Evolutionary conservation across 2,888 invertebrate genomes (phyloP).

Genomic region (Plebejus anna): DNA sequence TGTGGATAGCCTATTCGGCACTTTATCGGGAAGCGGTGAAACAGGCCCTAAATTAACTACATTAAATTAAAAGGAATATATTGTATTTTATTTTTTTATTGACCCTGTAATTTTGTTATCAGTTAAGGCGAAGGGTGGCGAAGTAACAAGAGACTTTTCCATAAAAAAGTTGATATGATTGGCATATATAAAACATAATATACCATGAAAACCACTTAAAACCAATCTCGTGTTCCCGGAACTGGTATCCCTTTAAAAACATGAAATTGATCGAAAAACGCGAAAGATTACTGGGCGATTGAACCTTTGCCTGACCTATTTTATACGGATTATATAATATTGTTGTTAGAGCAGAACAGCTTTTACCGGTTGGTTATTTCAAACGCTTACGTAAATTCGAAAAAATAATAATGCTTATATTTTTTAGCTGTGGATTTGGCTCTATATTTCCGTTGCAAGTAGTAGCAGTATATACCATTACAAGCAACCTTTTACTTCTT

Average conservation of each 20-base stretch:
- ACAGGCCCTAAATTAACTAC: not conserved
- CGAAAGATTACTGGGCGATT: not conserved
- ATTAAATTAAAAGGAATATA: not conserved
- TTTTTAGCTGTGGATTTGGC: not conserved
- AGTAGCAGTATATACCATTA: no score
- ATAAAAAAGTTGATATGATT: not conserved
- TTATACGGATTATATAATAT: not conserved
- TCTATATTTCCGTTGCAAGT: no score
- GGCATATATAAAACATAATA: not conserved
- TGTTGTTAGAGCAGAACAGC: not conserved
- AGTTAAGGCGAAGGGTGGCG: not conserved
- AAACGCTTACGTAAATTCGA: not conserved
- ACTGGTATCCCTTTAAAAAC: not conserved
- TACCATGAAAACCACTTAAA: not conserved
- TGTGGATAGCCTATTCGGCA: no score
- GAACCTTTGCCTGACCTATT: slow-evolving; percentile 2
- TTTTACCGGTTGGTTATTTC: not conserved
- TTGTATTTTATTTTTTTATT: not conserved
- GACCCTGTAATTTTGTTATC: not conserved
- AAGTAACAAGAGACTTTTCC: not conserved
- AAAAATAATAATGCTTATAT: not conserved
- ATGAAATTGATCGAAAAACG: slow-evolving; percentile 4
- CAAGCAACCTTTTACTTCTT: not conserved
- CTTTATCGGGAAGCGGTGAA: no score
- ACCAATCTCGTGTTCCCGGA: not conserved